A percentile compares a stretch with the other conserved stretches of the same genome.
phyloP scores from a whole-genome alignment of 2,113 vertebrate genomes.

The Ivindomyrus marchei region DNA sequence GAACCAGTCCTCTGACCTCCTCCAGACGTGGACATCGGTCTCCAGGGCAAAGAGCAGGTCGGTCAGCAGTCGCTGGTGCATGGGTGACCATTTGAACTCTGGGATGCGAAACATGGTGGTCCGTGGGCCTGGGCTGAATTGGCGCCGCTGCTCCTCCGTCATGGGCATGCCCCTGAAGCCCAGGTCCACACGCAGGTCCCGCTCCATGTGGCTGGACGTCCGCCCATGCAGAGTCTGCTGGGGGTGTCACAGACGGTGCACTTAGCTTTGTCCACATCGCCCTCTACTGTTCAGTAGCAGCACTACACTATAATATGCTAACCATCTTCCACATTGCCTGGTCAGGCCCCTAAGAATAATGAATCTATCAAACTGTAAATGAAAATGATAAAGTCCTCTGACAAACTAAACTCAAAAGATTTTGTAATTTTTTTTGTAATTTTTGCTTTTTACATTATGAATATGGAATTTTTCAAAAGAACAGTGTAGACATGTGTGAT shows the following conservation, averaged over 20 bases:
- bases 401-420: background rate
- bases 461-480: background rate
- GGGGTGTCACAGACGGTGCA: too few relatives aligned
- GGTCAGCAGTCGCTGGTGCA: conserved; percentile 94
- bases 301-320: background rate
- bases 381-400: background rate
- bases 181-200: conserved; percentile 89
- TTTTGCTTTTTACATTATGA: background rate
- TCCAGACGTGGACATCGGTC: conserved; percentile 96
- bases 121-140: conserved; percentile 95
- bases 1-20: conserved; percentile 67
- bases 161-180: conserved; percentile 97
- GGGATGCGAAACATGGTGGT: conserved; percentile 99
- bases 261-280: background rate
- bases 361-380: background rate
- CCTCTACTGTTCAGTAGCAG: background rate
- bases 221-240: conserved; percentile 85
- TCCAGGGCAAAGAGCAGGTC: conserved; percentile 95
- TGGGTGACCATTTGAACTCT: conserved; percentile 99
- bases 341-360: background rate
- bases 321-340: background rate
- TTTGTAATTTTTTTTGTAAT: too few relatives aligned
- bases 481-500: background rate
- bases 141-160: conserved; percentile 92
- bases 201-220: conserved; percentile 74